phyloP scores from a whole-genome alignment of 2,113 vertebrate species.

The Vulpes vulpes region DNA sequence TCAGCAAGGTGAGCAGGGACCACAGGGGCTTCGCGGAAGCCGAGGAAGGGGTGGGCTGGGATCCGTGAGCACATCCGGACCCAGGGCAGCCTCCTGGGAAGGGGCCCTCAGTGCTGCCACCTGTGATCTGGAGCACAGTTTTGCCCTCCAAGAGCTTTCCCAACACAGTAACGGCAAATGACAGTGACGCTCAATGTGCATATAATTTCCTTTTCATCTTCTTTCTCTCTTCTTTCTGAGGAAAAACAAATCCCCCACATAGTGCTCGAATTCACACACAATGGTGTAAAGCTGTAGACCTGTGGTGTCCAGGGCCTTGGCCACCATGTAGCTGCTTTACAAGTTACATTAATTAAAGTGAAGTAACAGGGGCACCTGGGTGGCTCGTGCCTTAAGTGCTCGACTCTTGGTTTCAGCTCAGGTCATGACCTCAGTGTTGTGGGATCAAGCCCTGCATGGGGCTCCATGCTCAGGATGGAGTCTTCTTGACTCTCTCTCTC shows the following conservation, averaged over 20 bases:
- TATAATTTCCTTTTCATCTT: background rate
- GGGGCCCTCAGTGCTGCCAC: background rate
- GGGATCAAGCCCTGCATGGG: background rate
- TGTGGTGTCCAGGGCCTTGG: accelerated
- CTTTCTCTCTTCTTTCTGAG: background rate
- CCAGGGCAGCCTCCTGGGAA: background rate
- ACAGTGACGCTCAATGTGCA: accelerated
- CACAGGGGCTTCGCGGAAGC: background rate
- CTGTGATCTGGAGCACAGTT: accelerated
- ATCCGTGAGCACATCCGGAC: background rate
- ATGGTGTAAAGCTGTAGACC: background rate
- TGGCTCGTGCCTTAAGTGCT: background rate
- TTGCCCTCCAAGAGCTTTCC: background rate
- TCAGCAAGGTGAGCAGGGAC: background rate
- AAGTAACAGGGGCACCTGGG: background rate
- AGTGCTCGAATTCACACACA: background rate
- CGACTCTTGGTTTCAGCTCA: background rate
- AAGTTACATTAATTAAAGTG: background rate
- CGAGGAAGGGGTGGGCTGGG: background rate
- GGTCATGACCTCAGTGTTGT: background rate
- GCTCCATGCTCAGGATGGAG: background rate
- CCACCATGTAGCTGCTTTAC: background rate
- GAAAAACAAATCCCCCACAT: background rate
- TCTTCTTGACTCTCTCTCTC: background rate
- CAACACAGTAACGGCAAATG: background rate